Conservation (phyloP, 2,888 invertebrate genomes). For the Sarcophaga carnaria region DNA sequence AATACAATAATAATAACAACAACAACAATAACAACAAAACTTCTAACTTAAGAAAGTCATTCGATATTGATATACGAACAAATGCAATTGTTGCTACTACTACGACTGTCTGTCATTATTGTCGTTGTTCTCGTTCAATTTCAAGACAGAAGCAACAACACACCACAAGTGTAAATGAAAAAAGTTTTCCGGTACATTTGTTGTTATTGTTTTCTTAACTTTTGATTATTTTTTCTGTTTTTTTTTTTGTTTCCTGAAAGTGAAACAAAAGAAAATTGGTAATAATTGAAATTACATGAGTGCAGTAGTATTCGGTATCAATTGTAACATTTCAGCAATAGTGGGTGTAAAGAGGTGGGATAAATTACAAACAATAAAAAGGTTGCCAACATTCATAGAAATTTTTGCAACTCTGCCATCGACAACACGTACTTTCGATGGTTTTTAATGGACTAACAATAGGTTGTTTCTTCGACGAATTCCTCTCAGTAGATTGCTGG, state of each 20-base stretch:
- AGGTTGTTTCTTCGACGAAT: too few species aligned
- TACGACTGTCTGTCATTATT: background rate
- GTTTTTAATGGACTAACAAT: too few species aligned
- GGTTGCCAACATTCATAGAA: background rate
- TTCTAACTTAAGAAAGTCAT: conserved; percentile 64
- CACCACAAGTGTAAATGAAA: conserved; percentile 59
- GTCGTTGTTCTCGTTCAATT: conserved; percentile 45
- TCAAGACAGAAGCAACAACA: conserved; percentile 29
- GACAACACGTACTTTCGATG: too few species aligned
- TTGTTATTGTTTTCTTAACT: background rate
- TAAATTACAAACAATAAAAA: background rate
- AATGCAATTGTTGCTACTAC: conserved; percentile 72
- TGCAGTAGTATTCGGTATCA: conserved; percentile 71
- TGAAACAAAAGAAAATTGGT: conserved; percentile 54
- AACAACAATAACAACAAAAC: conserved; percentile 37
- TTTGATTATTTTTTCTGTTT: background rate
- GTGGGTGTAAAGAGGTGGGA: background rate
- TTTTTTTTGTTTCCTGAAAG: conserved; percentile 32
- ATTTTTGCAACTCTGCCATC: background rate
- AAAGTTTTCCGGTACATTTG: conserved; percentile 53
- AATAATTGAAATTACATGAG: conserved; percentile 79
- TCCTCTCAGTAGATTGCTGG: too few species aligned
- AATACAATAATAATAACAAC: conserved; percentile 13
- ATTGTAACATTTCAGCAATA: conserved; percentile 25
- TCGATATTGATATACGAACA: conserved; percentile 66